A percentile compares a stretch with the other conserved stretches of the same genome.
Evolutionary conservation across 2,888 invertebrate species (phyloP).

Genomic region (Stenodera caucasica): DNA sequence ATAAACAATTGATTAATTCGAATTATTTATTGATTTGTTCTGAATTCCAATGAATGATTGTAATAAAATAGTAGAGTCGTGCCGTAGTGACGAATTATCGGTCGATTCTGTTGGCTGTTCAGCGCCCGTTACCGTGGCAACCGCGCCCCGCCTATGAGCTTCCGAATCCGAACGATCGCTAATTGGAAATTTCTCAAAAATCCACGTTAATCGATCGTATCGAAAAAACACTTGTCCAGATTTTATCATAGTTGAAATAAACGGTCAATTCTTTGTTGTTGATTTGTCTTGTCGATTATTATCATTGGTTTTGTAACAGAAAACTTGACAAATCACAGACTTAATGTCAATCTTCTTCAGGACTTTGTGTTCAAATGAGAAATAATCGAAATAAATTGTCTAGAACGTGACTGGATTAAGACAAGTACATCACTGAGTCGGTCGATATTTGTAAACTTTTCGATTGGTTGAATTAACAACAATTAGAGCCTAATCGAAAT

Average conservation of each 20-base stretch:
- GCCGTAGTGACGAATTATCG: not conserved
- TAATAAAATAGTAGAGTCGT: not conserved
- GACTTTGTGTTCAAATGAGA: too few relatives aligned
- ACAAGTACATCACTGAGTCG: slow-evolving; percentile 11
- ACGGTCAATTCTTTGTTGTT: not conserved
- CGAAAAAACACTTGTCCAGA: not conserved
- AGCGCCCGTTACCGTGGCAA: too few relatives aligned
- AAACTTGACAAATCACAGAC: slow-evolving; percentile 9
- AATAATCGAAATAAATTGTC: slow-evolving; percentile 4
- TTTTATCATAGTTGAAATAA: not conserved
- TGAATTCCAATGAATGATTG: not conserved
- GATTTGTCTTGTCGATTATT: not conserved
- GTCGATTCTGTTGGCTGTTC: too few relatives aligned
- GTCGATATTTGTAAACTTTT: slow-evolving; percentile 9
- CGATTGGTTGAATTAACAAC: slow-evolving; percentile 2
- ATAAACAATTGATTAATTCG: not conserved
- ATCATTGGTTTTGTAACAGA: not conserved
- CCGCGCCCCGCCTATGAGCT: too few relatives aligned
- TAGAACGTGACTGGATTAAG: slow-evolving; percentile 15
- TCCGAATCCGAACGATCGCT: too few relatives aligned
- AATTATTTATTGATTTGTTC: not conserved
- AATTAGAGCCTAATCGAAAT: not conserved
- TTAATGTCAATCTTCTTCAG: slow-evolving; percentile 15
- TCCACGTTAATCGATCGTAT: too few relatives aligned
- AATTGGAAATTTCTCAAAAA: too few relatives aligned